A percentile compares a stretch with the other conserved stretches of the same genome.
Evolutionary conservation across 2,113 vertebrate genomes (phyloP).

Genomic region (Aramus guarauna): DNA sequence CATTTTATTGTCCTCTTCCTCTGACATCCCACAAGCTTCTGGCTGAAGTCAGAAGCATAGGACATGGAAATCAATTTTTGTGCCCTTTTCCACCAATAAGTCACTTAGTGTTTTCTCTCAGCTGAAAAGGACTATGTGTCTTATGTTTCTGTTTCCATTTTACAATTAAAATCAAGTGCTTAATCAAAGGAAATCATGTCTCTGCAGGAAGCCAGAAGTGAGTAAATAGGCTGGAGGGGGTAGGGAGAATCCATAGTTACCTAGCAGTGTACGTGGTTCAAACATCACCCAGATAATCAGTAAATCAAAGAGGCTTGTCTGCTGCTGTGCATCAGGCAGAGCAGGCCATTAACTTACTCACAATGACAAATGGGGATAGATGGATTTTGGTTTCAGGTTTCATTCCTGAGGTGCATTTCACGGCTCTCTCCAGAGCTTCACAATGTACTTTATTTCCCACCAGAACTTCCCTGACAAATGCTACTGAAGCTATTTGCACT

Average conservation of each 20-base stretch:
- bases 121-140: not conserved
- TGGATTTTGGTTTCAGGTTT: slow-evolving; percentile 13
- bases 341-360: slow-evolving; percentile 8
- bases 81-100: not conserved
- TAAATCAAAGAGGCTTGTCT: slow-evolving; percentile 22
- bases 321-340: not conserved
- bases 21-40: not conserved
- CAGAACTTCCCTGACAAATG: not conserved
- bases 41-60: not conserved
- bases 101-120: not conserved
- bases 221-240: not conserved
- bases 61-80: not conserved
- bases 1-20: not conserved
- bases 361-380: not conserved
- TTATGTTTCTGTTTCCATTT: slow-evolving; percentile 20
- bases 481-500: not conserved
- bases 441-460: not conserved
- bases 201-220: not conserved
- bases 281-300: not conserved
- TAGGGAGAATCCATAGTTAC: not conserved
- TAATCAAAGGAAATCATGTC: slow-evolving; percentile 44
- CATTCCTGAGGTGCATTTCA: slow-evolving; percentile 13
- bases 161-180: slow-evolving; percentile 21
- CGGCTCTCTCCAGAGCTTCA: not conserved
- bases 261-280: not conserved